Percentiles rank a stretch among this genome's conserved stretches.
Conservation (phyloP, 2,113 vertebrate genomes). For the Noturus placidus region DNA sequence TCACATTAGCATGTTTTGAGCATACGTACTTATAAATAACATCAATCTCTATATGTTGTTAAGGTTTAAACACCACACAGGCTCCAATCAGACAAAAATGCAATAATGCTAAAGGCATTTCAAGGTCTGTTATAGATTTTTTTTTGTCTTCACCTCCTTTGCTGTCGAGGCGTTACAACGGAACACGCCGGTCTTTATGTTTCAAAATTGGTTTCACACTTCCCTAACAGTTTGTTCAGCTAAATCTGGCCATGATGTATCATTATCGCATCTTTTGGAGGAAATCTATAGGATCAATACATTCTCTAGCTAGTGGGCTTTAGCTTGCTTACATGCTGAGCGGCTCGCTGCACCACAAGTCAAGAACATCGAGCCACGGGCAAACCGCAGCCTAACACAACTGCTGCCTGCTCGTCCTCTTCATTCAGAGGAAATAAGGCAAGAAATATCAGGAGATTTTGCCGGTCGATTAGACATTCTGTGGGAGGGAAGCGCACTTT, state of each 20-base stretch:
- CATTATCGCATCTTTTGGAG: conserved; percentile 84
- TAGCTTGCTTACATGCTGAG: conserved; percentile 80
- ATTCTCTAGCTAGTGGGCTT: conserved; percentile 77
- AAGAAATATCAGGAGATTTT: conserved; percentile 52
- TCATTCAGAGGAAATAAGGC: conserved; percentile 52
- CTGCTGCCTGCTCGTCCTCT: conserved; percentile 35
- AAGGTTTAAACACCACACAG: background rate
- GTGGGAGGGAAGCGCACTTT: conserved; percentile 36
- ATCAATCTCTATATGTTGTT: background rate
- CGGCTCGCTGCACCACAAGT: conserved; percentile 72
- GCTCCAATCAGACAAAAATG: conserved; percentile 5
- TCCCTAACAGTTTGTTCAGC: conserved; percentile 73
- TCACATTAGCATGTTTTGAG: background rate
- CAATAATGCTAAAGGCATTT: conserved; percentile 44
- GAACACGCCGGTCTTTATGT: conserved; percentile 63
- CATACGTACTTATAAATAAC: background rate
- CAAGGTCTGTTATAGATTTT: conserved; percentile 48
- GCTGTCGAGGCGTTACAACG: conserved; percentile 48
- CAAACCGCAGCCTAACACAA: conserved; percentile 56
- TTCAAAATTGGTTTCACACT: conserved; percentile 77
- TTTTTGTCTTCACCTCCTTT: conserved; percentile 25
- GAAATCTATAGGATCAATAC: conserved; percentile 84
- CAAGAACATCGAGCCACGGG: conserved; percentile 74
- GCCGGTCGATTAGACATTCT: conserved; percentile 48
- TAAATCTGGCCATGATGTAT: conserved; percentile 81